Percentiles rank a stretch among this genome's conserved stretches.
These are phyloP conservation scores for Oscheius sp. DNA, from an alignment of 2,888 invertebrate genomes.

Conservation along the genomic window DNA sequence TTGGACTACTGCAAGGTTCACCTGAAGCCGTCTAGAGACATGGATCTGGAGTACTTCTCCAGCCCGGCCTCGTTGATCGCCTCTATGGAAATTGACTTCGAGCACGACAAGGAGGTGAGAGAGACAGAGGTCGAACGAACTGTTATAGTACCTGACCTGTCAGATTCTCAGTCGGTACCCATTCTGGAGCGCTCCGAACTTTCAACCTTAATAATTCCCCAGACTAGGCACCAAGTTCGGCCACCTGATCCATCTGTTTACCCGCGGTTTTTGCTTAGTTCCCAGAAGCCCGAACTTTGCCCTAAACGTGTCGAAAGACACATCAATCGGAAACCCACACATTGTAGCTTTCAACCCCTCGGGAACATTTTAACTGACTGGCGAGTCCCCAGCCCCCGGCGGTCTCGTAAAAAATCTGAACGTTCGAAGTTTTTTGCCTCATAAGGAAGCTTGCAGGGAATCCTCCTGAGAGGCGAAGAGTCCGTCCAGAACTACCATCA, in stretches of 20 bases:
- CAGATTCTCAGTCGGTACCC: background rate
- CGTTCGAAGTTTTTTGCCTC: background rate
- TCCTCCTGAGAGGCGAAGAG: conserved; percentile 74
- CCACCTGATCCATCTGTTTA: background rate
- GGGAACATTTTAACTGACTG: background rate
- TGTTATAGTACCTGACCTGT: background rate
- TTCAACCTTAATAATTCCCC: no score
- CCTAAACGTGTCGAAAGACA: background rate
- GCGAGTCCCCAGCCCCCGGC: background rate
- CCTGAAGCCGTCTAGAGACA: conserved; percentile 92
- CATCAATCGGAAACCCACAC: background rate
- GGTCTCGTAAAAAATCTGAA: conserved; percentile 15
- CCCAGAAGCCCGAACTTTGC: background rate
- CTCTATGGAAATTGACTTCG: conserved; percentile 84
- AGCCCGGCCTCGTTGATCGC: conserved; percentile 84
- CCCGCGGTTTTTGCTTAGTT: background rate
- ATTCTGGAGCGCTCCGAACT: no score
- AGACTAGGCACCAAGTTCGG: background rate
- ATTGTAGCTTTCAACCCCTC: background rate
- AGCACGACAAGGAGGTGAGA: conserved; percentile 84
- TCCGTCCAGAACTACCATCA: conserved; percentile 74
- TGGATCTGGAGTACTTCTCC: conserved; percentile 90
- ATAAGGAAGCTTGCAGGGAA: conserved; percentile 58
- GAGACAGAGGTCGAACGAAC: background rate
- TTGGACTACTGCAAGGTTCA: conserved; percentile 78